A percentile compares a stretch with the other conserved stretches of the same genome.
phyloP scores from a whole-genome alignment of 2,113 vertebrate genomes.

The Trogon surrucura region DNA sequence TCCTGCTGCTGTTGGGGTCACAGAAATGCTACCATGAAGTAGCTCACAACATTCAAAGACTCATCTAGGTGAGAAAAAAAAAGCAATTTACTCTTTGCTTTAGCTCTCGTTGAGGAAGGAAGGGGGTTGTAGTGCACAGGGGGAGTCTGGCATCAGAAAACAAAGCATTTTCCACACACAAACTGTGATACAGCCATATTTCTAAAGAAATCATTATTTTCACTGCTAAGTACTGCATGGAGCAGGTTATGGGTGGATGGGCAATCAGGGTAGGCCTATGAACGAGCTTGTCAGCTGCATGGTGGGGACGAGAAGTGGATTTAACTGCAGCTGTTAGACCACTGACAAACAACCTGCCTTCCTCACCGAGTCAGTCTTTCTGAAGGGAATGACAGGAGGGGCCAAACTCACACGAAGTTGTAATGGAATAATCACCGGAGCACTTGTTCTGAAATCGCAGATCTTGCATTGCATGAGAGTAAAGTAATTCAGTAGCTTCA shows the following conservation, averaged over 20 bases:
- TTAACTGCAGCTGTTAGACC: conserved; percentile 44
- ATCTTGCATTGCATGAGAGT: not conserved
- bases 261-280: not conserved
- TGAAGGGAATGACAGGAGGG: not conserved
- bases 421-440: not conserved
- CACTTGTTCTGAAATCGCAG: not conserved
- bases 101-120: not conserved
- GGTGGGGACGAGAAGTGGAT: not conserved
- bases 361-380: not conserved
- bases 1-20: not conserved
- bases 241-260: not conserved
- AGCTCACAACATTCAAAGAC: not conserved
- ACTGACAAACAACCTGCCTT: conserved; percentile 36
- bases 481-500: not conserved
- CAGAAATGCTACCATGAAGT: rapidly evolving
- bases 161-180: not conserved
- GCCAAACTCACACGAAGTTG: not conserved
- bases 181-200: not conserved
- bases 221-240: not conserved
- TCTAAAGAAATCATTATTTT: not conserved
- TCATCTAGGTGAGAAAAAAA: not conserved
- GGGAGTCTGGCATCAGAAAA: not conserved
- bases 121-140: not conserved
- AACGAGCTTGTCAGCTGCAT: conserved; percentile 13
- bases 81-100: not conserved